Evolutionary conservation across 2,113 vertebrate genomes (phyloP).

Genomic region (Phycodurus eques): DNA sequence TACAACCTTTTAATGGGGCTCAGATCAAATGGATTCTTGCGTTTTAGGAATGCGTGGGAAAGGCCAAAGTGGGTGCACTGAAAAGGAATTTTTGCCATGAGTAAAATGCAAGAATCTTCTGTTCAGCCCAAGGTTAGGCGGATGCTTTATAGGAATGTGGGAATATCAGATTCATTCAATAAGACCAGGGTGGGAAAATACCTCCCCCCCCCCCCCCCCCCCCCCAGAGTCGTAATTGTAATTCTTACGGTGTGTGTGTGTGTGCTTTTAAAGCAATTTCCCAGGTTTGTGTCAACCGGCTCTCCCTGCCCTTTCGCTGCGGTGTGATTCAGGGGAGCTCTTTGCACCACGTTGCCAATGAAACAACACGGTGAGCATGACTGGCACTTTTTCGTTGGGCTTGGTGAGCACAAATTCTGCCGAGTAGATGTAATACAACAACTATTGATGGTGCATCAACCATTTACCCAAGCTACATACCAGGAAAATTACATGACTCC

Average conservation of each 20-base stretch:
- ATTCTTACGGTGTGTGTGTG: background rate
- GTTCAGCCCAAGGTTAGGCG: no score
- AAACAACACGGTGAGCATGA: background rate
- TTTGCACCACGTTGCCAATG: background rate
- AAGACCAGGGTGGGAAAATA: background rate
- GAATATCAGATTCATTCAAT: background rate
- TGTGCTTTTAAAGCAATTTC: background rate
- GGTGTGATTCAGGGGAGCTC: background rate
- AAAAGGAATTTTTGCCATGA: constrained; percentile 4
- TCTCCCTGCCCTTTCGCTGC: background rate
- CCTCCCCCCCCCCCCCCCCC: no score
- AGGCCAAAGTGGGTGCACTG: constrained; percentile 8
- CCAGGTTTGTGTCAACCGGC: background rate
- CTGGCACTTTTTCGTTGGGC: background rate
- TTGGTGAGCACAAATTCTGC: background rate
- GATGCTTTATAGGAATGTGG: background rate
- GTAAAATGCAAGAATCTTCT: background rate
- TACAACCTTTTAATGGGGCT: constrained; percentile 25
- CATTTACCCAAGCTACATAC: background rate
- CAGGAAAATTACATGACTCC: background rate
- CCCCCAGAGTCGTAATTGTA: no score
- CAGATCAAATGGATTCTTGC: constrained; percentile 8
- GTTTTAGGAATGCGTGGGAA: constrained; percentile 19
- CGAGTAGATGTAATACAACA: background rate
- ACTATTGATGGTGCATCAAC: background rate